phyloP scores from a whole-genome alignment of 2,888 invertebrate species.

The Sarcophaga carnaria region DNA sequence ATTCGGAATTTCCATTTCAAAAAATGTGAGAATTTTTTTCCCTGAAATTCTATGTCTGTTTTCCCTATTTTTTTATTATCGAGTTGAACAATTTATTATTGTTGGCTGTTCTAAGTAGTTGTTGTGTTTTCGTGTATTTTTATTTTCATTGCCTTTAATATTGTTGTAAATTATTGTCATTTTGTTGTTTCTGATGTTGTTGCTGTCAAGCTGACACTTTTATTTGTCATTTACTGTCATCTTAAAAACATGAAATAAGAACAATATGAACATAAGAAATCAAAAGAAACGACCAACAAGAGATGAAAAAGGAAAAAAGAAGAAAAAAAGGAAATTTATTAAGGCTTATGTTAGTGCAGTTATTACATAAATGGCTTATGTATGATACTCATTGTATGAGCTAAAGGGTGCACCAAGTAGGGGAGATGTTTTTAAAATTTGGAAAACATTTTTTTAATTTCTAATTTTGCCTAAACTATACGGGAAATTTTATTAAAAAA shows the following conservation, averaged over 20 bases:
- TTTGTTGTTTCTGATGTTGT: slow-evolving; percentile 45
- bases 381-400: too few species aligned
- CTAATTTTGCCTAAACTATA: too few species aligned
- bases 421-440: background rate
- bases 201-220: slow-evolving; percentile 69
- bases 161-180: slow-evolving; percentile 63
- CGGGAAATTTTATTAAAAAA: too few species aligned
- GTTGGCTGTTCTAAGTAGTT: slow-evolving; percentile 48
- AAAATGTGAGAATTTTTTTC: slow-evolving; percentile 13
- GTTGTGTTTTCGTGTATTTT: background rate
- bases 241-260: slow-evolving; percentile 56
- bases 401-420: background rate
- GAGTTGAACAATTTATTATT: slow-evolving; percentile 57
- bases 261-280: slow-evolving; percentile 26
- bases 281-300: background rate
- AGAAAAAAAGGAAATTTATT: slow-evolving; percentile 40
- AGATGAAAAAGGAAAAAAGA: slow-evolving; percentile 43
- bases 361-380: slow-evolving; percentile 12
- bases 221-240: slow-evolving; percentile 67
- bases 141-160: slow-evolving; percentile 57
- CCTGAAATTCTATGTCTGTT: background rate
- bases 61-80: slow-evolving; percentile 32
- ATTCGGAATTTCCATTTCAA: background rate
- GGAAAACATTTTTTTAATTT: background rate
- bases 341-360: slow-evolving; percentile 32